Evolutionary conservation across 2,888 invertebrate species (phyloP).

Genomic region (Glaucopsyche alexis): DNA sequence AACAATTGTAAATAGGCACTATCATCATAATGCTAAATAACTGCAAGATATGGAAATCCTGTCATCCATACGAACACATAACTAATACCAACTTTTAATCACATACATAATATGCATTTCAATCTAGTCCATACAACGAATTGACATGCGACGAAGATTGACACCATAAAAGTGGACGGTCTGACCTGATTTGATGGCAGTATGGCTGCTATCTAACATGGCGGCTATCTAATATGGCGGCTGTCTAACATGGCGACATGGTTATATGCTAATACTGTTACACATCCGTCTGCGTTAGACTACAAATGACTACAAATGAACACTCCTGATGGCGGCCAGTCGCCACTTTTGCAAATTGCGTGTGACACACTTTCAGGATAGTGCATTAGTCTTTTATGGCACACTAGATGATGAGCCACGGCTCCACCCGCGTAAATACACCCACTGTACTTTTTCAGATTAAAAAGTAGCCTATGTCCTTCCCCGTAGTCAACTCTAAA

Average conservation of each 20-base stretch:
- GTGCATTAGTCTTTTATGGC: constrained; percentile 7
- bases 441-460: too few species aligned
- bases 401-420: background rate
- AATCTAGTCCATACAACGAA: background rate
- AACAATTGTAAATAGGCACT: too few species aligned
- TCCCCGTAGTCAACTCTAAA: too few species aligned
- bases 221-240: background rate
- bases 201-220: background rate
- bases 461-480: too few species aligned
- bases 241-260: background rate
- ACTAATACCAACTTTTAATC: background rate
- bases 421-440: background rate
- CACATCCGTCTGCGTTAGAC: background rate
- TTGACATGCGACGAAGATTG: background rate
- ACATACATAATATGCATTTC: background rate
- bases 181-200: constrained; percentile 9
- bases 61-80: too few species aligned
- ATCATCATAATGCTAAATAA: too few species aligned
- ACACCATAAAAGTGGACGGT: constrained; percentile 8
- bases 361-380: background rate
- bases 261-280: background rate
- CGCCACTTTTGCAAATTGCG: constrained; percentile 16
- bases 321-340: background rate
- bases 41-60: too few species aligned
- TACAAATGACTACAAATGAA: constrained; percentile 1